Evolutionary conservation across 2,888 invertebrate species (phyloP).

Genomic region (Spialia ferax): DNA sequence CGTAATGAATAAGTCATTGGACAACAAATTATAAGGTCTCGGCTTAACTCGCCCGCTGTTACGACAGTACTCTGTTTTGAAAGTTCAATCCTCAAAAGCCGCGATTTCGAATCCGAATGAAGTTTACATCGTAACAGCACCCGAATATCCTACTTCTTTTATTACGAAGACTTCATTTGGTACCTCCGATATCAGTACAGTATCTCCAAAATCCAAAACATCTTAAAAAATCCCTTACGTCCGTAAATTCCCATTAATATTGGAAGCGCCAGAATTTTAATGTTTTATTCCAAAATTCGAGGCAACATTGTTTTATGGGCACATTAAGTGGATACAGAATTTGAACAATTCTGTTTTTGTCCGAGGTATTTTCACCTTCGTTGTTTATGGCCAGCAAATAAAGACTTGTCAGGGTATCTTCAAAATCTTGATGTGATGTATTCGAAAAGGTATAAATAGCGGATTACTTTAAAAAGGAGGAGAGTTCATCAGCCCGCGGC

Average conservation of each 20-base stretch:
- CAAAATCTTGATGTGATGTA: slow-evolving; percentile 16
- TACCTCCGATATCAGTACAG: background rate
- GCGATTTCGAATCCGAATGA: slow-evolving; percentile 32
- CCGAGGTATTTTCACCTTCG: slow-evolving; percentile 18
- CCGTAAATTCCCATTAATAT: slow-evolving; percentile 19
- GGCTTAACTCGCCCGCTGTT: background rate
- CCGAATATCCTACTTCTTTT: slow-evolving; percentile 32
- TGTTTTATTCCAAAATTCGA: slow-evolving; percentile 12
- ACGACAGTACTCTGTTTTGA: slow-evolving; percentile 26
- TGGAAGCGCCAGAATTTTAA: slow-evolving; percentile 27
- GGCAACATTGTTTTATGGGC: slow-evolving; percentile 22
- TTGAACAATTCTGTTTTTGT: slow-evolving; percentile 27
- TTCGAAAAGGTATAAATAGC: slow-evolving; percentile 34
- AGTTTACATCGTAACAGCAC: slow-evolving; percentile 38
- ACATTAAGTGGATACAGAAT: slow-evolving; percentile 8
- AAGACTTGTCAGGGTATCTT: slow-evolving; percentile 14
- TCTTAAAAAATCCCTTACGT: slow-evolving; percentile 8
- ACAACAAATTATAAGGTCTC: slow-evolving; percentile 35
- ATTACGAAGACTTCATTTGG: background rate
- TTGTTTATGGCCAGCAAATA: slow-evolving; percentile 7
- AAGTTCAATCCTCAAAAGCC: slow-evolving; percentile 39
- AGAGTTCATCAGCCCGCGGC: slow-evolving; percentile 38
- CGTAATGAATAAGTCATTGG: slow-evolving; percentile 25
- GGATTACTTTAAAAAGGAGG: slow-evolving; percentile 36
- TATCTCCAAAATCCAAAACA: slow-evolving; percentile 13